Percentiles rank a stretch among this genome's conserved stretches.
These are phyloP conservation scores for Tolypeutes matacus DNA, from an alignment of 2,797 vertebrate species.

Conservation along the genomic window DNA sequence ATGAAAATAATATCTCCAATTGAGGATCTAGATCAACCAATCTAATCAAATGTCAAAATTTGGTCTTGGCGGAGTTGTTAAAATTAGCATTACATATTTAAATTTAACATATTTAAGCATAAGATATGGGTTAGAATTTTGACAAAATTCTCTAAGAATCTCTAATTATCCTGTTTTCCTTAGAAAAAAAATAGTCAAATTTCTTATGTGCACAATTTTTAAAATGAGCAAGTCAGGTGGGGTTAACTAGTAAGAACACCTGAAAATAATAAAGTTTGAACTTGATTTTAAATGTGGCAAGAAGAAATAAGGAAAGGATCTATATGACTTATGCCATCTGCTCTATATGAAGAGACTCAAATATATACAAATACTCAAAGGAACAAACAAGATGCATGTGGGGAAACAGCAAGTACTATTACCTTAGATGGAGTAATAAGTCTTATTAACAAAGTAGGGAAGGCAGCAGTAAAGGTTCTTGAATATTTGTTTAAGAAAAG, in stretches of 20 bases:
- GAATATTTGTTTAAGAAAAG: neutral
- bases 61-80: constrained; percentile 1
- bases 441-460: neutral
- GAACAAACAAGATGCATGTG: neutral
- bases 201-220: neutral
- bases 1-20: neutral
- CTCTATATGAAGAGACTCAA: constrained; percentile 18
- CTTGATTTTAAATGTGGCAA: neutral
- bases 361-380: neutral
- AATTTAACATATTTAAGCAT: constrained; percentile 13
- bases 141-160: constrained; percentile 16
- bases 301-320: constrained; percentile 13
- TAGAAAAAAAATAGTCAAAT: neutral
- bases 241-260: neutral
- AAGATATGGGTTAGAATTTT: neutral
- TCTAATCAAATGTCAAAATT: constrained; percentile 16
- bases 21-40: constrained; percentile 15
- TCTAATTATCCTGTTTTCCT: too few species aligned
- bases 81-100: constrained; percentile 40
- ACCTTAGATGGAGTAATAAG: neutral
- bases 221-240: neutral
- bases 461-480: neutral
- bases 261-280: constrained; percentile 56
- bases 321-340: neutral
- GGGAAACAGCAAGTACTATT: neutral